Evolutionary conservation across 1,140 invertebrate species (phyloP).

Genomic region (Drosophila jambulina): DNA sequence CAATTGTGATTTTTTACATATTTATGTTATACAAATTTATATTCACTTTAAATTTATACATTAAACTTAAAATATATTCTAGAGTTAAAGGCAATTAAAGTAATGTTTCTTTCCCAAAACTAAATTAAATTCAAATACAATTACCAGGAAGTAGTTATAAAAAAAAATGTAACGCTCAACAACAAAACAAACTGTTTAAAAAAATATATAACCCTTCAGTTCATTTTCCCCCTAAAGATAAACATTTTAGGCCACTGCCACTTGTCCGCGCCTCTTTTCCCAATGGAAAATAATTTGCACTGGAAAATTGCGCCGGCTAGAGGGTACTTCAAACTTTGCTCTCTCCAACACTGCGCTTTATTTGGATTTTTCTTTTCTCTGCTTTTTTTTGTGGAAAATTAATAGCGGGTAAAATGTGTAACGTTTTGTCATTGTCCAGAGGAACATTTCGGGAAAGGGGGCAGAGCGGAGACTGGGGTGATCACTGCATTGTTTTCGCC

Average conservation of each 20-base stretch:
- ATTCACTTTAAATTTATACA: too few relatives aligned
- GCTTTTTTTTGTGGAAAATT: conserved; percentile 59
- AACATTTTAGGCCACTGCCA: conserved; percentile 13
- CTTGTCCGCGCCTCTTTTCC: conserved; percentile 4
- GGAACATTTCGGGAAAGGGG: neutral
- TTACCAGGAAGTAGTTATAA: neutral
- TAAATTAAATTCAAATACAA: conserved; percentile 1
- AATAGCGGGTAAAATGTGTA: conserved; percentile 75
- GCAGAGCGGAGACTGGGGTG: neutral
- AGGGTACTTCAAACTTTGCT: conserved; percentile 34
- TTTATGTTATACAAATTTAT: too few relatives aligned
- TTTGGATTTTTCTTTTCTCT: conserved; percentile 17
- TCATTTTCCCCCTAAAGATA: neutral
- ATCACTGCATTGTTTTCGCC: conserved; percentile 34
- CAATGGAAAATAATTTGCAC: conserved; percentile 25
- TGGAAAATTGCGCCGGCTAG: conserved; percentile 15
- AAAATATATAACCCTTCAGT: neutral
- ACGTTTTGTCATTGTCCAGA: conserved; percentile 68
- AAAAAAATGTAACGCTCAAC: neutral
- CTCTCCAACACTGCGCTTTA: conserved; percentile 30
- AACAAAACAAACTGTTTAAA: conserved; percentile 1
- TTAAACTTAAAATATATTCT: neutral
- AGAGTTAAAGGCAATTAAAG: too few relatives aligned
- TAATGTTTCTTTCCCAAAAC: neutral
- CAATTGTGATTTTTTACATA: too few relatives aligned